Conservation (phyloP, 37 sponge, comb jelly and placozoan species). For the Haliclona indistincta region DNA sequence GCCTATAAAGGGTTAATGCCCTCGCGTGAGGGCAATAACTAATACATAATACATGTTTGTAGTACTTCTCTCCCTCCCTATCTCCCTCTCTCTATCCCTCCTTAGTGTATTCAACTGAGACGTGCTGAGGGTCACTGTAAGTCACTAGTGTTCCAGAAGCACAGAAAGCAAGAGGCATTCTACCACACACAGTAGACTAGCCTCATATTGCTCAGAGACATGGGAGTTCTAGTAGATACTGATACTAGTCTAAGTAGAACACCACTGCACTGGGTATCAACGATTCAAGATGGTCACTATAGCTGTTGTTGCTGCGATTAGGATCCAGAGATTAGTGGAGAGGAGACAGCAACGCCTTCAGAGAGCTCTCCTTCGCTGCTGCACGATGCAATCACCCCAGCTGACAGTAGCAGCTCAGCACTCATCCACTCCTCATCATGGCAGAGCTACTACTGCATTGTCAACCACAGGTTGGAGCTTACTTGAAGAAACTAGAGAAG, state of each 20-base stretch:
- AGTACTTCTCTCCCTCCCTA: neutral
- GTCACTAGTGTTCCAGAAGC: slow-evolving; percentile 51
- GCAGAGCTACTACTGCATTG: too few species aligned
- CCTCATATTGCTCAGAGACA: slow-evolving; percentile 54
- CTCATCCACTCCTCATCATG: too few species aligned
- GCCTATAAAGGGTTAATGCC: too few species aligned
- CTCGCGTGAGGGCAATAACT: too few species aligned
- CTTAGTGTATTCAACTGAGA: slow-evolving; percentile 28
- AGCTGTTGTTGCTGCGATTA: slow-evolving; percentile 27
- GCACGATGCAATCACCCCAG: neutral
- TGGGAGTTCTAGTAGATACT: slow-evolving; percentile 57
- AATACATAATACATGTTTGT: neutral
- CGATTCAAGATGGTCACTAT: slow-evolving; percentile 18
- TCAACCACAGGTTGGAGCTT: slow-evolving; percentile 32
- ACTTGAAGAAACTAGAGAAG: slow-evolving; percentile 26
- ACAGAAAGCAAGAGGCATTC: slow-evolving; percentile 55
- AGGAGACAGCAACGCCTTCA: neutral
- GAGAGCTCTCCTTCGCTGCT: too few species aligned
- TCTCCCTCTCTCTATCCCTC: too few species aligned
- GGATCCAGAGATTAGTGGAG: slow-evolving; percentile 16
- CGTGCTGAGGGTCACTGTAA: slow-evolving; percentile 53
- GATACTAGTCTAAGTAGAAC: too few species aligned
- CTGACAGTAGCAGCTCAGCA: neutral
- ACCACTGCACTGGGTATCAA: too few species aligned
- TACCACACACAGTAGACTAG: slow-evolving; percentile 58